Percentiles rank a stretch among this genome's conserved stretches.
These are phyloP conservation scores for Candidula unifasciata DNA, from an alignment of 2,888 invertebrate genomes.

Conservation along the genomic window DNA sequence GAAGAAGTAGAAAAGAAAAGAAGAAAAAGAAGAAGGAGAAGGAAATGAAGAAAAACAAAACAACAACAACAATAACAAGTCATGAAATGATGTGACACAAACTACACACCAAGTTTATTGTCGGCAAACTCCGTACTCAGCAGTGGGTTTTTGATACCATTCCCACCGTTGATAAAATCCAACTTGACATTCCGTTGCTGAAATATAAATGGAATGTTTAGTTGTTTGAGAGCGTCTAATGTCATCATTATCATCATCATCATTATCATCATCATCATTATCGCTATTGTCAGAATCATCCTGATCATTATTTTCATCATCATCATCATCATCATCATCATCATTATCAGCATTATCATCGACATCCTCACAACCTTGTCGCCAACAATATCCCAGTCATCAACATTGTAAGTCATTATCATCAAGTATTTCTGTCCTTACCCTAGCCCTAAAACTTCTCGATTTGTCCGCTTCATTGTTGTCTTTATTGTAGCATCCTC, in stretches of 20 bases:
- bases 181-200: conserved; percentile 50
- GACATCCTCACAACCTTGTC: too few species aligned
- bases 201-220: neutral
- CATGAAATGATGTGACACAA: neutral
- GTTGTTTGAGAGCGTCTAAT: too few species aligned
- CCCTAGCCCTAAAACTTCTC: too few species aligned
- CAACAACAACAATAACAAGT: neutral
- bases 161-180: conserved; percentile 69
- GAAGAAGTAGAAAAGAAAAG: too few species aligned
- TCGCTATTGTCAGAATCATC: neutral
- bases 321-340: conserved; percentile 35
- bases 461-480: too few species aligned
- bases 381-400: too few species aligned
- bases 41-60: neutral
- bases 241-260: too few species aligned
- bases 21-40: neutral
- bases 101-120: conserved; percentile 42
- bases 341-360: neutral
- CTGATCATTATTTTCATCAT: conserved; percentile 22
- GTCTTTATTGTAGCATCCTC: too few species aligned
- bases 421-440: too few species aligned
- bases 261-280: neutral
- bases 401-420: too few species aligned
- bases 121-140: conserved; percentile 49
- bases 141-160: conserved; percentile 70